Conservation (phyloP, 2,113 vertebrate genomes). For the Sphyrna mokarran region DNA sequence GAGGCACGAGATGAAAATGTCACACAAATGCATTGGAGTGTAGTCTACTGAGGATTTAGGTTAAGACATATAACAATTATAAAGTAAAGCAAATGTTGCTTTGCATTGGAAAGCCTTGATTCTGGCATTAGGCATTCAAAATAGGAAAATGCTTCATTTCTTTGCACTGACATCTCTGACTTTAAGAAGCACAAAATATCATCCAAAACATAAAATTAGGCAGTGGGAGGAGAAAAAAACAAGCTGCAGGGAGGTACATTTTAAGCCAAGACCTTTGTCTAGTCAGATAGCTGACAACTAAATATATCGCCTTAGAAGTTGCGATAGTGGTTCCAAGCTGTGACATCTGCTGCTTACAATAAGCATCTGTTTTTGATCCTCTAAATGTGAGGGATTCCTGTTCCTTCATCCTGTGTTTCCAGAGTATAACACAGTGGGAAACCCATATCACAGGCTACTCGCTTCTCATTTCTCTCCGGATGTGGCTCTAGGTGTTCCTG, state of each 20-base stretch:
- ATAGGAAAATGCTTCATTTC: not conserved
- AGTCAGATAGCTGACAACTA: not conserved
- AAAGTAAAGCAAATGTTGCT: not conserved
- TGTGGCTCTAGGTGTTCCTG: slow-evolving; percentile 33
- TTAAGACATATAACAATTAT: not conserved
- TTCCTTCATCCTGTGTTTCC: slow-evolving; percentile 31
- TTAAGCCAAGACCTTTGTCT: not conserved
- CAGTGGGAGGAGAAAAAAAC: not conserved
- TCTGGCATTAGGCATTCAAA: not conserved
- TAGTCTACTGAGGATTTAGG: not conserved
- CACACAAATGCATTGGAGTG: not conserved
- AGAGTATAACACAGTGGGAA: slow-evolving; percentile 19
- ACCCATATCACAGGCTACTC: not conserved
- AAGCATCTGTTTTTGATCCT: slow-evolving; percentile 23
- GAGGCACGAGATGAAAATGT: not conserved
- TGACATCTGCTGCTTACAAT: slow-evolving; percentile 32
- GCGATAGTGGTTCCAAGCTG: not conserved
- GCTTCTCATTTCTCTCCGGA: slow-evolving; percentile 25
- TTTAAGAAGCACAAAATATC: not conserved
- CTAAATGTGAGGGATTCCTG: slow-evolving; percentile 22
- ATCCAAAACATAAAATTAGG: not conserved
- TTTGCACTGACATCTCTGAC: not conserved
- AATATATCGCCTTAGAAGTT: slow-evolving; percentile 34
- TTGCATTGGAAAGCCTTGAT: not conserved
- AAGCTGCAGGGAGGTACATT: not conserved